Base-by-base conservation (phyloP, 2,113 vertebrate genomes). In the Elanoides forficatus region DNA sequence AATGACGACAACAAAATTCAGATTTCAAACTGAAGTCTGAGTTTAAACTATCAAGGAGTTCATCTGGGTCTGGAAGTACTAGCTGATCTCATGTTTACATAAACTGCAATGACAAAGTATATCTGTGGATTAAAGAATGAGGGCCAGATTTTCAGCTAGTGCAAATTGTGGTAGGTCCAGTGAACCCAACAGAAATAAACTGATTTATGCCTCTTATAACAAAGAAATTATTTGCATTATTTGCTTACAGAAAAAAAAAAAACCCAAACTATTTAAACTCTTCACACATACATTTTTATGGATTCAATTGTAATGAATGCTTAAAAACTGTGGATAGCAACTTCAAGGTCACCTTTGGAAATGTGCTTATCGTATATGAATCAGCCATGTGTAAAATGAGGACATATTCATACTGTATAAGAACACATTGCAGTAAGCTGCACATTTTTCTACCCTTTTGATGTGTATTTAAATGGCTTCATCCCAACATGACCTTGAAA, bases 61-160 rank as follows among this genome's bases (percentile, higher is more conserved):
- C 95, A 94, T 95, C 58, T 88, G 78, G 30, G 84, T 93, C 81
- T 96, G 91, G 81, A 96, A 96, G 79, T 40, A 96, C 71, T 86
- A 88, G 81, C 84, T 96, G 94, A 95, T 88, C 93, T 97, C 89
- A 66, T 97, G 87, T 96, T 96, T 96, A 96, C 78, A 95, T 40
- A 90, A 96, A 75, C 86, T 71, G 63, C 78, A 93, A 70, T 95
- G 95, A 94, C 89, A 93, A 94, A 97, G 84, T 95, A 90, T 94
- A 97, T 96, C 87, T 96, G 89, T 86, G 95, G 96, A 91, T 96
- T 96, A 96, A 96, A 88, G 72, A 94, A 82, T 20, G 83, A 91
- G 62, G 84, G 89, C 94, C 91, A 96, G 94, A 90, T 93, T 95
- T 96, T 83, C 50, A 88, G 63, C 89, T 67, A 91, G 89, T 55